phyloP scores from a whole-genome alignment of 2,113 vertebrate species.

The Holacanthus passer region DNA sequence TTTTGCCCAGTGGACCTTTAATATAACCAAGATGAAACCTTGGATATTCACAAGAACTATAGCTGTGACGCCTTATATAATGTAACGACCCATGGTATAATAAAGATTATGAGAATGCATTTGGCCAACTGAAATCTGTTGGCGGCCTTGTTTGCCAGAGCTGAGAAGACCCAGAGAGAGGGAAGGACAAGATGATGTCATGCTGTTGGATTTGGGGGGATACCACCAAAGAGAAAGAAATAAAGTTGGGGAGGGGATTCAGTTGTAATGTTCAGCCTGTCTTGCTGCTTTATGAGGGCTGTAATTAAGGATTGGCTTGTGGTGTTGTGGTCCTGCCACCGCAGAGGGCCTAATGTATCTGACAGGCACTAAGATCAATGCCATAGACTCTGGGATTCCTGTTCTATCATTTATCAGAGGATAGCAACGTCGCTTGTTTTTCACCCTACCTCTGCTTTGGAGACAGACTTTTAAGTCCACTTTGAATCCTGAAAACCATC shows the following conservation, averaged over 20 bases:
- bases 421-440: conserved; percentile 44
- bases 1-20: not conserved
- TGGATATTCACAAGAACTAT: conserved; percentile 7
- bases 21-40: not conserved
- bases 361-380: conserved; percentile 63
- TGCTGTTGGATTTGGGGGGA: conserved; percentile 66
- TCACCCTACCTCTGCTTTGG: conserved; percentile 29
- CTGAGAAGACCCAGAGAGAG: conserved; percentile 57
- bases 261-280: conserved; percentile 61
- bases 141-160: conserved; percentile 69
- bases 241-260: conserved; percentile 65
- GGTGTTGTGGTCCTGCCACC: conserved; percentile 67
- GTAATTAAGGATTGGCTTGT: conserved; percentile 76
- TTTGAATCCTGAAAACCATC: conserved; percentile 22
- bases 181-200: conserved; percentile 72
- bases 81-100: conserved; percentile 10
- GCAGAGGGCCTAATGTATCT: conserved; percentile 68
- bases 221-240: conserved; percentile 67
- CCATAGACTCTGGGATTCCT: conserved; percentile 55
- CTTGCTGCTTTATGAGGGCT: conserved; percentile 66
- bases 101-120: conserved; percentile 24
- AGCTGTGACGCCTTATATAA: conserved; percentile 1
- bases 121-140: conserved; percentile 56
- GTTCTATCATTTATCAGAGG: conserved; percentile 62
- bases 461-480: conserved; percentile 25